Percentiles rank a stretch among this genome's conserved stretches.
Conservation (phyloP, 2,113 vertebrate genomes). For the Hypomesus transpacificus region DNA sequence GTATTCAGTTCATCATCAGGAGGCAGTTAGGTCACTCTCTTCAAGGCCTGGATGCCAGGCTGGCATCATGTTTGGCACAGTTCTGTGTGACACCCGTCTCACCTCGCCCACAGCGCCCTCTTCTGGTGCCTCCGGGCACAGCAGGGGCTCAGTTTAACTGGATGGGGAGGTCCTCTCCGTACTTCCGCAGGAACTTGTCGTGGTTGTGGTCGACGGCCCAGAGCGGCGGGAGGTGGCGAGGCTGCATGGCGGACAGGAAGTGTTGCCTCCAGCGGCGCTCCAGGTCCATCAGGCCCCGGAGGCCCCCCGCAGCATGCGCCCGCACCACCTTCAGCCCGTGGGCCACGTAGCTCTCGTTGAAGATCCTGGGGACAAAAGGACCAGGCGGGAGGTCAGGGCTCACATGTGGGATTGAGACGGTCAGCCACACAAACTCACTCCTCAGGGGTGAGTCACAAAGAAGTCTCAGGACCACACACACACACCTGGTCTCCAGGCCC, state of each 20-base stretch:
- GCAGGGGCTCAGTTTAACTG: slow-evolving; percentile 65
- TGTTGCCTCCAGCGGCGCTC: slow-evolving; percentile 94
- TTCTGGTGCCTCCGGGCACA: not conserved
- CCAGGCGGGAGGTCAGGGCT: not conserved
- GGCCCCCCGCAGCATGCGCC: slow-evolving; percentile 72
- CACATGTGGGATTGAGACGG: not conserved
- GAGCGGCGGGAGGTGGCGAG: slow-evolving; percentile 84
- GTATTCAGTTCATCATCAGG: too few relatives aligned
- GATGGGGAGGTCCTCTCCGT: slow-evolving; percentile 81
- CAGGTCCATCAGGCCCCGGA: slow-evolving; percentile 86
- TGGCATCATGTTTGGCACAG: too few relatives aligned
- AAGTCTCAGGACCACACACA: slow-evolving; percentile 1
- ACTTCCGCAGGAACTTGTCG: slow-evolving; percentile 86
- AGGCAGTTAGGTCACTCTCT: not conserved
- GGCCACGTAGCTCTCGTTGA: slow-evolving; percentile 85
- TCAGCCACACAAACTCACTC: not conserved
- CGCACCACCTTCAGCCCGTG: slow-evolving; percentile 95
- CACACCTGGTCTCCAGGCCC: slow-evolving; percentile 85
- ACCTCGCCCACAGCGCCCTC: not conserved
- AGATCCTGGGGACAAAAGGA: slow-evolving; percentile 74
- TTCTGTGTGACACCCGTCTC: slow-evolving; percentile 14
- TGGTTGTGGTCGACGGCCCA: slow-evolving; percentile 96
- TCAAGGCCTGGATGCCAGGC: slow-evolving; percentile 19
- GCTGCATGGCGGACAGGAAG: slow-evolving; percentile 89
- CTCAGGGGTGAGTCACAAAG: too few relatives aligned